Base-by-base conservation (phyloP, 2,797 vertebrate species). In the Molossus alvarezi region DNA sequence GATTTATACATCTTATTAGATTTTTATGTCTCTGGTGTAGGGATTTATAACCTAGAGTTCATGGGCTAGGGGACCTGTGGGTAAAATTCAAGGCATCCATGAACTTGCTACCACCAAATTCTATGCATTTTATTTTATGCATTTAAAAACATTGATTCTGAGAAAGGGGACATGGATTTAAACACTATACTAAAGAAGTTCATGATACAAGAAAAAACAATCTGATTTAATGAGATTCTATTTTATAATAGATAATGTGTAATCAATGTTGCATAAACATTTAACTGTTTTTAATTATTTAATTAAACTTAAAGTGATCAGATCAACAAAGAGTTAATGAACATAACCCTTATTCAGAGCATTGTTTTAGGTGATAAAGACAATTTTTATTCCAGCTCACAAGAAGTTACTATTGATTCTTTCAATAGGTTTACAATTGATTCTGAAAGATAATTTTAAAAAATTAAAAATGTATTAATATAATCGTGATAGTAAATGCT, bases 321-420 rank as follows among this genome's bases (percentile, higher is more conserved):
- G 55, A 9, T 89, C 82, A 94, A 55, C 27, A 75, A 65, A 89
- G 33, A 77, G 21, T 69, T 95, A 90, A 96, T 88, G 14, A 96
- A 73, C 18, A 55, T 76, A 65, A 77, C 55, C 65, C 9, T 95
- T 75, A 79, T 62, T 86, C 80, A 67, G 71, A 72, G 51, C 53
- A 93, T 76, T 82, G 57, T 86, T 85, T 48, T 45, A 48, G 27
- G 23, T 58, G 33, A 86, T 37, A 33, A 83, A 88, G 18, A 20
- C 13, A 83, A 57, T 57, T 90, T 90, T 92, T 87, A 81, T 90
- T 90, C 71, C 90, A 80, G 23, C 58, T 85, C 29, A 75, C 23
- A 81, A 77, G 29, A 81, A 90, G 15, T 79, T 76, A 41, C 27
- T 60, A 23, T 53, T 84, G 37, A 76, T 64, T 62, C 21, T 89